phyloP scores from a whole-genome alignment of 2,113 vertebrate species.

The Cochlearius cochlearius region DNA sequence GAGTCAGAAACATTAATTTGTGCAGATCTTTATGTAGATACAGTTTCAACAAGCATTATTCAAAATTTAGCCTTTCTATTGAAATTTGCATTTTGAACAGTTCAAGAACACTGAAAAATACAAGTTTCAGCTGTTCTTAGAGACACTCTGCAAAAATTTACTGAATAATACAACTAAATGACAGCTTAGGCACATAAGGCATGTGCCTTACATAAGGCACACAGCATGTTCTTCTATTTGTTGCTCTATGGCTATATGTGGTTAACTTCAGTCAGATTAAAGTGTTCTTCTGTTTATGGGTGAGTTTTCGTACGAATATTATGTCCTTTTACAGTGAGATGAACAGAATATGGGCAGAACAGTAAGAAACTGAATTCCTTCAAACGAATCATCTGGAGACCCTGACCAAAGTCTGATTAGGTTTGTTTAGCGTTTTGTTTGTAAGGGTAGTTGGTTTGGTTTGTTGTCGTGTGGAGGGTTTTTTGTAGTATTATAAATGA shows the following conservation, averaged over 20 bases:
- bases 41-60: neutral
- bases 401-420: neutral
- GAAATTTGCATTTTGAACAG: neutral
- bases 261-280: neutral
- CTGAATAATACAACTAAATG: neutral
- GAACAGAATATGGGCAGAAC: neutral
- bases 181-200: no score
- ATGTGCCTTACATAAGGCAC: neutral
- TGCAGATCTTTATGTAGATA: neutral
- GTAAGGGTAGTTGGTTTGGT: neutral
- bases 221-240: neutral
- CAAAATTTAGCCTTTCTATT: neutral
- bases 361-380: neutral
- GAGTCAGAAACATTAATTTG: neutral
- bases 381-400: neutral
- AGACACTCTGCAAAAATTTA: neutral
- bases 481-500: neutral
- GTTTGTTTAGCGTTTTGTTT: neutral
- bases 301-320: neutral
- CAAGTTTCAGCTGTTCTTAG: neutral
- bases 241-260: neutral
- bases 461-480: accelerated
- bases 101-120: neutral
- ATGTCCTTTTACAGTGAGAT: neutral
- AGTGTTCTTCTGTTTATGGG: neutral